phyloP scores from a whole-genome alignment of 2,888 invertebrate genomes.

The Sarcophaga rosellei region DNA sequence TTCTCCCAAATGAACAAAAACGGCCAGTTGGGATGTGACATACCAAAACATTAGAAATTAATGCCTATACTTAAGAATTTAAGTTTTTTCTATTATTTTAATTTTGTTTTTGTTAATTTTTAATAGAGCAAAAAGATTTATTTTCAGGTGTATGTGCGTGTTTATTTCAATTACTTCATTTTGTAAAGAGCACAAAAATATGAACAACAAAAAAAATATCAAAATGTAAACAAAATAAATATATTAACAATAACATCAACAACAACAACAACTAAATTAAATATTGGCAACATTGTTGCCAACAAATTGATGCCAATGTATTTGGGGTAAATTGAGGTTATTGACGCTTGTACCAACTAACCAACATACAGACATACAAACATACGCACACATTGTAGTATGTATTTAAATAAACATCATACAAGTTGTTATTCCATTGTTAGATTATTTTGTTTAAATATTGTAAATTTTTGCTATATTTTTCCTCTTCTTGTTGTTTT shows the following conservation, averaged over 20 bases:
- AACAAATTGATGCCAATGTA: slow-evolving; percentile 50
- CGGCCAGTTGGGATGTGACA: too few relatives aligned
- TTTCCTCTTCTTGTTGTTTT: background rate
- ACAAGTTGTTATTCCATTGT: too few relatives aligned
- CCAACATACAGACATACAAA: background rate
- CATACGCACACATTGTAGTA: background rate
- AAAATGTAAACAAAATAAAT: too few relatives aligned
- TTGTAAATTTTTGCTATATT: too few relatives aligned
- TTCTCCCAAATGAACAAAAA: too few relatives aligned
- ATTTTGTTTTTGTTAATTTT: background rate
- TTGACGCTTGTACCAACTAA: slow-evolving; percentile 20
- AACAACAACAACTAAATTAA: background rate
- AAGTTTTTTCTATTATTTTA: background rate
- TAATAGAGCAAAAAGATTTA: slow-evolving; percentile 26
- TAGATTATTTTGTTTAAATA: too few relatives aligned
- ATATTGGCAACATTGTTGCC: slow-evolving; percentile 55
- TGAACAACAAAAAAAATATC: background rate
- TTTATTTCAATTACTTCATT: slow-evolving; percentile 3
- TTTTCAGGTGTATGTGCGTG: slow-evolving; percentile 46
- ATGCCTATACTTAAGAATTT: background rate
- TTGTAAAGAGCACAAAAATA: background rate
- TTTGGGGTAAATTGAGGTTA: slow-evolving; percentile 39
- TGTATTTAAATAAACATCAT: too few relatives aligned
- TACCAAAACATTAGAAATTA: background rate
- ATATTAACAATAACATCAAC: background rate